Conservation (phyloP, 1,140 invertebrate species). For the Pseudoatta argentina region DNA sequence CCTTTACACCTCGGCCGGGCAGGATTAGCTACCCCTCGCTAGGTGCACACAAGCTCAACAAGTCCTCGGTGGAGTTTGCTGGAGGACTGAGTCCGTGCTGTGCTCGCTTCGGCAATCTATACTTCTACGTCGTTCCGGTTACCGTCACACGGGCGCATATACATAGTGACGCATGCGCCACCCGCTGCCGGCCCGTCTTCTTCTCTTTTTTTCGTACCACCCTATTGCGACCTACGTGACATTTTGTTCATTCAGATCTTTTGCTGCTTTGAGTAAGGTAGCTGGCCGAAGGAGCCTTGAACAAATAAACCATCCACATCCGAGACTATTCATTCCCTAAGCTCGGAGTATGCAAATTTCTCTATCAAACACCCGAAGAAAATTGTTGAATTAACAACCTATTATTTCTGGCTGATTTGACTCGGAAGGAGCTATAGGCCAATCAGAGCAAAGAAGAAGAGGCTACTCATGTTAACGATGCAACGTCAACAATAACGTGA, state of each 20-base stretch:
- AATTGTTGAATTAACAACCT: too few relatives aligned
- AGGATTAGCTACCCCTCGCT: conserved; percentile 34
- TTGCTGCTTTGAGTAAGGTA: conserved; percentile 1
- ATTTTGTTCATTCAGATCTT: conserved; percentile 73
- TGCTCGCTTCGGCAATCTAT: conserved; percentile 80
- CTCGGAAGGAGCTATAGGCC: too few relatives aligned
- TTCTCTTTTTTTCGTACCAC: conserved; percentile 62
- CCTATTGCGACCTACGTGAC: conserved; percentile 70
- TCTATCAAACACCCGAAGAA: too few relatives aligned
- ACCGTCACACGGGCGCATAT: conserved; percentile 76
- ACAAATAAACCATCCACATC: not conserved
- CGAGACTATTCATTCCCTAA: too few relatives aligned
- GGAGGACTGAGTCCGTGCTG: conserved; percentile 78
- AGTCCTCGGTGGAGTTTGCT: conserved; percentile 78
- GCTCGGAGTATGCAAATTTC: too few relatives aligned
- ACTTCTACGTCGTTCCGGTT: conserved; percentile 79
- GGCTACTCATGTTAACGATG: not conserved
- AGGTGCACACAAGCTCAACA: conserved; percentile 75
- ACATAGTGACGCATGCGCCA: conserved; percentile 75
- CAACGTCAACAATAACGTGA: not conserved
- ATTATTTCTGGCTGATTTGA: too few relatives aligned
- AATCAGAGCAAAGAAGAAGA: too few relatives aligned
- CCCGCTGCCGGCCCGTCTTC: conserved; percentile 49
- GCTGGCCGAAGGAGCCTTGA: conserved; percentile 8
- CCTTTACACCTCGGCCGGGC: conserved; percentile 10